phyloP scores from a whole-genome alignment of 2,888 invertebrate species.

The Deroplatys truncata region DNA sequence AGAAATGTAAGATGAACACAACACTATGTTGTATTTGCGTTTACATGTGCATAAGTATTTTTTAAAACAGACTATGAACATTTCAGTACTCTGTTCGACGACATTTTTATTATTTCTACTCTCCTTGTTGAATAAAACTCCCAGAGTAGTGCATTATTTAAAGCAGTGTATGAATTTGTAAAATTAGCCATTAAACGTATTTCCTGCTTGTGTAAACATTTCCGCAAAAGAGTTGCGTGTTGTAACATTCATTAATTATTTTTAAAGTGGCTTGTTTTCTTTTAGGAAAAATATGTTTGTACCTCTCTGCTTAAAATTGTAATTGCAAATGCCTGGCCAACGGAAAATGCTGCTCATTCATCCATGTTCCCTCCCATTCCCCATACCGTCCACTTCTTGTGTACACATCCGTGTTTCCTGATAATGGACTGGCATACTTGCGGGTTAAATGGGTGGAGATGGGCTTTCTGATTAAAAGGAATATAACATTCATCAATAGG shows the following conservation, averaged over 20 bases:
- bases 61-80: too few relatives aligned
- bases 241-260: background rate
- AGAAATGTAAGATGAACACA: too few relatives aligned
- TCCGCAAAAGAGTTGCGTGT: background rate
- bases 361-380: too few relatives aligned
- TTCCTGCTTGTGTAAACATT: background rate
- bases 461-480: background rate
- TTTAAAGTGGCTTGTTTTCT: background rate
- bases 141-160: background rate
- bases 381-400: background rate
- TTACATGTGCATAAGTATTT: too few relatives aligned
- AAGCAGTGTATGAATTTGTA: background rate
- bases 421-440: background rate
- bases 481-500: background rate
- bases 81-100: background rate
- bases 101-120: background rate
- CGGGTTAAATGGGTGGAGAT: background rate
- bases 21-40: too few relatives aligned
- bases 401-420: background rate
- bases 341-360: too few relatives aligned
- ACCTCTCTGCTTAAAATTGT: background rate
- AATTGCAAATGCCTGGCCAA: background rate
- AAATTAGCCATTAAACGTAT: background rate
- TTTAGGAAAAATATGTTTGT: background rate
- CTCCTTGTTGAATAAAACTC: background rate